phyloP scores from a whole-genome alignment of 1,140 invertebrate species.

The Cydia pomonella region DNA sequence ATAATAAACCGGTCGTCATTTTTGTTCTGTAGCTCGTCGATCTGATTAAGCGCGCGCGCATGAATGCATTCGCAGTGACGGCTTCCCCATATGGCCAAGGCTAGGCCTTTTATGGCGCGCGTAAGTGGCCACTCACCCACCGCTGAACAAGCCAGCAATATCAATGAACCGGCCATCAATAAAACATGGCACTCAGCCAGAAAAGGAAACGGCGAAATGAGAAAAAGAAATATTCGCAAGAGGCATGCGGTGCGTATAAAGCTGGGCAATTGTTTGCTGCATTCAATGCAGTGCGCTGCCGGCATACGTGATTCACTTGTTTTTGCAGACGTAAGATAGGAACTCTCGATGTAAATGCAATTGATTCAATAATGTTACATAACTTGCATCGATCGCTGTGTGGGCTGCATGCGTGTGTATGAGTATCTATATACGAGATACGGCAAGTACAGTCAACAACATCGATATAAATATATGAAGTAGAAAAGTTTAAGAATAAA shows the following conservation, averaged over 20 bases:
- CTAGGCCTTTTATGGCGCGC: slow-evolving; percentile 76
- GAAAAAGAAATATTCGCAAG: slow-evolving; percentile 79
- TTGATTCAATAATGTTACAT: slow-evolving; percentile 66
- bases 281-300: slow-evolving; percentile 71
- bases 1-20: slow-evolving; percentile 65
- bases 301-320: slow-evolving; percentile 63
- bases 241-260: slow-evolving; percentile 68
- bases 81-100: slow-evolving; percentile 78
- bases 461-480: too few relatives aligned
- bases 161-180: slow-evolving; percentile 80
- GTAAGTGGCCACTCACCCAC: slow-evolving; percentile 79
- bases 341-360: slow-evolving; percentile 58
- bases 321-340: slow-evolving; percentile 45
- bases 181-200: slow-evolving; percentile 78
- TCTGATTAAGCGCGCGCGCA: slow-evolving; percentile 70
- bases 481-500: too few relatives aligned
- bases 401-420: slow-evolving; percentile 42
- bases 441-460: background rate
- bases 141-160: slow-evolving; percentile 78
- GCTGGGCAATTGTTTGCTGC: slow-evolving; percentile 69
- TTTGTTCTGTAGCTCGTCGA: slow-evolving; percentile 69
- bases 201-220: slow-evolving; percentile 78
- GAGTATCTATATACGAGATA: background rate
- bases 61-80: slow-evolving; percentile 75
- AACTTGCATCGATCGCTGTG: slow-evolving; percentile 58